Evolutionary conservation across 2,888 invertebrate species (phyloP), one percentile per base, ranked within the genome.

Genomic region (Troides oblongomaculatus): DNA sequence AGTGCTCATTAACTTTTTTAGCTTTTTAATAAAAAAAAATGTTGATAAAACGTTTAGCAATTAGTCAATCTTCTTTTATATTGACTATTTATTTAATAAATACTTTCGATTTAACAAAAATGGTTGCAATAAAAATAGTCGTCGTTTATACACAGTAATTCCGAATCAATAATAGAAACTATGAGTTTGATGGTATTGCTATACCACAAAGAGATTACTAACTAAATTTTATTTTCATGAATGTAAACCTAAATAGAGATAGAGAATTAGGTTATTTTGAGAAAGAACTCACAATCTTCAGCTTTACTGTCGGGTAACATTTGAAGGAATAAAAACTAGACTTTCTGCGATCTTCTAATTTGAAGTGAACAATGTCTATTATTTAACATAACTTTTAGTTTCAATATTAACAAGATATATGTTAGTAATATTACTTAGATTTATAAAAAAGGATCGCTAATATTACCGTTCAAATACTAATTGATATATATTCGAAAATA

Each of bases 1-100:
- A 62, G 58, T 68, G 70, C 62, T 79, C 78, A 83, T 83, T 81
- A 81, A 63, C 77, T 81, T 81, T 82, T 76, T 72, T 18, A 10
- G 7, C 7, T 23, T 23, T 58, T 58, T 6, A 1, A n/a, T n/a
- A 6, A 53, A 2, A 53, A 5, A 50, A 53, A 53, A 0, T 53
- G 18, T 53, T 53, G 53, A 53, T n/a, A 53, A 53, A 53, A 53
- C 7, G 8, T 58, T 58, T 25, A 58, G 3, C 23, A 58, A n/a
- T 58, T 58, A 23, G 12, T 58, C 5, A 58, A 58, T 1, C 57
- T 23, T 23, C 53, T n/a, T 46, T 53, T 53, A 53, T n/a, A 53
- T n/a, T 7, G 53, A 1, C 6, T n/a, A 17, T 50, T 50, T 5
- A 14, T 14, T 53, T 53, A 53, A n/a, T 53, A 8, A 53, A 1